Base-by-base conservation (phyloP, 2,888 invertebrate species). In the Mythimna loreyi region DNA sequence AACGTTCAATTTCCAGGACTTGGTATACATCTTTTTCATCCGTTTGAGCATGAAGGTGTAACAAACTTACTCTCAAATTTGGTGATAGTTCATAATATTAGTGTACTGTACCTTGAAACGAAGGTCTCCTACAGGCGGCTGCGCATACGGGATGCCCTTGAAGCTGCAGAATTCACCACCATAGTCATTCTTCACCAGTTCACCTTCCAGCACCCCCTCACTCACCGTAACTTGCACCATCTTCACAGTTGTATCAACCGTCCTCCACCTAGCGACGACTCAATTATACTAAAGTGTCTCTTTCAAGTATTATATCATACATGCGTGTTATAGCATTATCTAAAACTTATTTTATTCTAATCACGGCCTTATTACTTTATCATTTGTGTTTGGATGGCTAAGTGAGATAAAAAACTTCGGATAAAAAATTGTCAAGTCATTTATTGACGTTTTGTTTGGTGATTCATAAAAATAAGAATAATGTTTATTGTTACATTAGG, bases 101-200 rank as follows among this genome's bases (percentile, higher is more conserved):
- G 9, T 49, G 49, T 1, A 1, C 6, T 43, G 1, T 25, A 96
- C 96, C 94, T 96, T 91, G 78, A 96, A 96, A 77, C 96, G 85
- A 0, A 96, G 89, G 49, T 94, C 81, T 23, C 92, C 93, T 1
- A 96, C 7, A 0, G 96, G 96, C 6, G 96, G 95, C 57, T 91
- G 86, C 1, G 96, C 96, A 56, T 93, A 96, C 3, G 96, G 96
- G 28, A 96, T 93, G 9, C 96, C 96, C 72, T 90, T 90, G 64
- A 91, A 91, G 67, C 90, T 91, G 68, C 69, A 87, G 74, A 68
- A 91, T 0, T 66, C 68, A 0, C 84, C 85, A 3, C 89, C 88
- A 19, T 81, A 86, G 6, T 86, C 75, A 58, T 87, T 85, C 5
- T 82, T 56, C 6, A 85, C 75, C 21, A 82, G 16, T 36, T 86